Evolutionary conservation across 2,113 vertebrate species (phyloP).

Genomic region (Danio rerio): DNA sequence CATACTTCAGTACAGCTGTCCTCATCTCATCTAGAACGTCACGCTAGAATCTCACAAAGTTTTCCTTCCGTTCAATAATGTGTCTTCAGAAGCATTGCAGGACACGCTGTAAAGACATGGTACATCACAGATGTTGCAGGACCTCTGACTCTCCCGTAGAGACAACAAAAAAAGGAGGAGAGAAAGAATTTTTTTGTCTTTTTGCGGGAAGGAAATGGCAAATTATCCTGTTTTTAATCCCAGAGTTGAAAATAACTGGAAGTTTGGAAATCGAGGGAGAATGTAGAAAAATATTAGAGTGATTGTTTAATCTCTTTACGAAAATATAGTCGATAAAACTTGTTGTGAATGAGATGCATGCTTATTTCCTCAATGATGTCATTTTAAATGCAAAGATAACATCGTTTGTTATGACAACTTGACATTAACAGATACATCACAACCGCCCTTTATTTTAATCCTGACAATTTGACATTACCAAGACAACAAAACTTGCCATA

Average conservation of each 20-base stretch:
- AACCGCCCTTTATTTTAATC: no score
- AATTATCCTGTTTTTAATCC: slow-evolving; percentile 38
- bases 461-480: no score
- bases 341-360: no score
- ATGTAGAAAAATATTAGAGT: no score
- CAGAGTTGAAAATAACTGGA: not conserved
- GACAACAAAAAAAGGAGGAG: not conserved
- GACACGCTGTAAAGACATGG: not conserved
- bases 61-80: not conserved
- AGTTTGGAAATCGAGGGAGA: not conserved
- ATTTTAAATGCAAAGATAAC: no score
- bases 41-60: not conserved
- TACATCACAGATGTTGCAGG: slow-evolving; percentile 19
- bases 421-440: no score
- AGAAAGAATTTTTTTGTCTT: not conserved
- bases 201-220: slow-evolving; percentile 2
- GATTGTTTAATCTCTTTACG: no score
- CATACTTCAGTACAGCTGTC: slow-evolving; percentile 34
- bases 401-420: no score
- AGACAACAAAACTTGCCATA: no score
- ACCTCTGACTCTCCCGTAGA: not conserved
- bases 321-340: no score
- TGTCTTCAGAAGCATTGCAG: not conserved
- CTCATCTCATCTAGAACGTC: not conserved
- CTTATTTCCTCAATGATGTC: no score